These are phyloP conservation scores for Piezodorus guildinii DNA, from an alignment of 1,140 invertebrate species.

Conservation along the genomic window DNA sequence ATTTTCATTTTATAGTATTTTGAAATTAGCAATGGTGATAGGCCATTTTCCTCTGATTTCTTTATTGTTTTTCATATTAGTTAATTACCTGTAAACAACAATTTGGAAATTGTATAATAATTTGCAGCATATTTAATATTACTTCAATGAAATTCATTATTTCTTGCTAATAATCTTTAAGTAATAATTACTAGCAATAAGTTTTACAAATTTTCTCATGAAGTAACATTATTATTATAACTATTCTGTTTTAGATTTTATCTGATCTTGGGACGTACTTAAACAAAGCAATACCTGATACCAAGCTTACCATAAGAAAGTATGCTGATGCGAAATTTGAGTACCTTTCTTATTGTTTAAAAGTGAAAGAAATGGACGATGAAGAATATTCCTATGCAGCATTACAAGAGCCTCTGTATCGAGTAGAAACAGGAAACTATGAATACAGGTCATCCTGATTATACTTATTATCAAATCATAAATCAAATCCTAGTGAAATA, in stretches of 20 bases:
- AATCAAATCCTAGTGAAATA: too few relatives aligned
- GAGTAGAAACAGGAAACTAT: constrained; percentile 98
- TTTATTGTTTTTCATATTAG: too few relatives aligned
- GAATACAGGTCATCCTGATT: constrained; percentile 66
- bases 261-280: constrained; percentile 91
- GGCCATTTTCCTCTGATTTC: too few relatives aligned
- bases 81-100: too few relatives aligned
- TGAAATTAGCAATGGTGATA: too few relatives aligned
- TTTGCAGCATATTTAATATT: too few relatives aligned
- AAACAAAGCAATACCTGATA: constrained; percentile 95
- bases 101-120: too few relatives aligned
- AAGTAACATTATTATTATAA: neutral
- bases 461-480: neutral
- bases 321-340: constrained; percentile 98
- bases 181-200: too few relatives aligned
- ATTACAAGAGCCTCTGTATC: constrained; percentile 90
- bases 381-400: constrained; percentile 90
- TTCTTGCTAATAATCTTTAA: too few relatives aligned
- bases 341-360: constrained; percentile 95
- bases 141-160: too few relatives aligned
- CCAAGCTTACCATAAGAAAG: constrained; percentile 90
- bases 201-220: neutral
- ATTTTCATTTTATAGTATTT: too few relatives aligned
- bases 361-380: constrained; percentile 97
- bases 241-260: constrained; percentile 50